Evolutionary conservation across 2,797 vertebrate genomes (phyloP).

Genomic region (Psittacula echo): DNA sequence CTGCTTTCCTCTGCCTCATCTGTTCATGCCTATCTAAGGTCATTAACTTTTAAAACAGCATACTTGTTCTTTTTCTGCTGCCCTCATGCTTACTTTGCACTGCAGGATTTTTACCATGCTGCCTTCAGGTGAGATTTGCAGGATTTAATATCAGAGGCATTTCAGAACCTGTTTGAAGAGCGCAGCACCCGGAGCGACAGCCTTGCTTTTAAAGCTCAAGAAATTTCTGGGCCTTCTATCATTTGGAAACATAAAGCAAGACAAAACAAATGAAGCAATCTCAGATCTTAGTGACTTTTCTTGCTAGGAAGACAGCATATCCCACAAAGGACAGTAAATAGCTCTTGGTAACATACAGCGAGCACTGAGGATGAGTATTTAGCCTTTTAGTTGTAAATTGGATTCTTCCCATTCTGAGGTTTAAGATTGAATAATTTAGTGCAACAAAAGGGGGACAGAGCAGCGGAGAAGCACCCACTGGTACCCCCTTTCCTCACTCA

Average conservation of each 20-base stretch:
- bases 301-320: neutral
- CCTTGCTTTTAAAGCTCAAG: neutral
- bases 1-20: neutral
- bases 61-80: neutral
- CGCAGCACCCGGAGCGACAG: neutral
- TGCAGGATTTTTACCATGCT: neutral
- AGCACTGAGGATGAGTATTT: neutral
- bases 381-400: neutral
- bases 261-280: neutral
- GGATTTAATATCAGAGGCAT: neutral
- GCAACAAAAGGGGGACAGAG: neutral
- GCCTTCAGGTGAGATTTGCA: slow-evolving; percentile 14
- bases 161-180: slow-evolving; percentile 19
- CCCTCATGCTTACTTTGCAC: neutral
- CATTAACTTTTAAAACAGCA: slow-evolving; percentile 11
- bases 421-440: neutral
- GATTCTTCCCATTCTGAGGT: neutral
- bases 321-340: neutral
- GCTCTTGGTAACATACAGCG: neutral
- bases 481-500: neutral
- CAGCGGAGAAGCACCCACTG: neutral
- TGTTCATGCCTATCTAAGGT: neutral
- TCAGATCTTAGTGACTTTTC: neutral
- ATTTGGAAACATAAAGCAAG: neutral
- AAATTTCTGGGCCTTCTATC: neutral